These are phyloP conservation scores for Chromobotia macracanthus DNA, from an alignment of 2,797 vertebrate species.

Conservation along the genomic window DNA sequence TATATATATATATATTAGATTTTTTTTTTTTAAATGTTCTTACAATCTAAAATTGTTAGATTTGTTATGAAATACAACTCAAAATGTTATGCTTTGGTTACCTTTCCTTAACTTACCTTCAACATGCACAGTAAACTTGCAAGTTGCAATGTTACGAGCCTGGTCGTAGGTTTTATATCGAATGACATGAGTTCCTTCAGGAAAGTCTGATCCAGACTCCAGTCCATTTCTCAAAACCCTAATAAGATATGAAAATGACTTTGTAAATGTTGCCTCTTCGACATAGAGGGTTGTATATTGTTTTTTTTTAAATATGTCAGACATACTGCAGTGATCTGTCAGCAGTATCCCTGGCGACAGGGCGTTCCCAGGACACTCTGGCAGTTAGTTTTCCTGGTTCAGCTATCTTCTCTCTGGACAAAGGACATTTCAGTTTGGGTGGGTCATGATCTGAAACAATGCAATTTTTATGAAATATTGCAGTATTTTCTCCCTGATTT, in stretches of 20 bases:
- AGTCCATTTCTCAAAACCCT: slow-evolving; percentile 86
- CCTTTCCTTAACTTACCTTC: slow-evolving; percentile 80
- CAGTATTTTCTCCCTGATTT: background rate
- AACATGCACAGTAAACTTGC: slow-evolving; percentile 92
- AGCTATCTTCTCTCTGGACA: slow-evolving; percentile 86
- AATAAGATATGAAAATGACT: slow-evolving; percentile 42
- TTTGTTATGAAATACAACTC: no score
- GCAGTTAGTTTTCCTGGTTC: slow-evolving; percentile 90
- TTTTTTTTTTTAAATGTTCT: no score
- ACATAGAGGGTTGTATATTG: background rate
- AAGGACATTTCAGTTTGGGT: slow-evolving; percentile 92
- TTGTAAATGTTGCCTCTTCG: background rate
- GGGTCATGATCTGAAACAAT: slow-evolving; percentile 87
- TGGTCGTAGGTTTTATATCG: slow-evolving; percentile 90
- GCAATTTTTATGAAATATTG: slow-evolving; percentile 33
- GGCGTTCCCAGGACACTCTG: slow-evolving; percentile 87
- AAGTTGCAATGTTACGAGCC: slow-evolving; percentile 90
- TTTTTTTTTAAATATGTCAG: background rate
- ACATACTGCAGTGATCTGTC: slow-evolving; percentile 86
- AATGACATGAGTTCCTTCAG: slow-evolving; percentile 86
- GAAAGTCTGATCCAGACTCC: slow-evolving; percentile 83
- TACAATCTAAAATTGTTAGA: no score
- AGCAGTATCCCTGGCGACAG: slow-evolving; percentile 86
- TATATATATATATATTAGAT: background rate
- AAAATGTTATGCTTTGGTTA: background rate